phyloP scores from a whole-genome alignment of 2,888 invertebrate genomes.

The Ophion slaviceki region DNA sequence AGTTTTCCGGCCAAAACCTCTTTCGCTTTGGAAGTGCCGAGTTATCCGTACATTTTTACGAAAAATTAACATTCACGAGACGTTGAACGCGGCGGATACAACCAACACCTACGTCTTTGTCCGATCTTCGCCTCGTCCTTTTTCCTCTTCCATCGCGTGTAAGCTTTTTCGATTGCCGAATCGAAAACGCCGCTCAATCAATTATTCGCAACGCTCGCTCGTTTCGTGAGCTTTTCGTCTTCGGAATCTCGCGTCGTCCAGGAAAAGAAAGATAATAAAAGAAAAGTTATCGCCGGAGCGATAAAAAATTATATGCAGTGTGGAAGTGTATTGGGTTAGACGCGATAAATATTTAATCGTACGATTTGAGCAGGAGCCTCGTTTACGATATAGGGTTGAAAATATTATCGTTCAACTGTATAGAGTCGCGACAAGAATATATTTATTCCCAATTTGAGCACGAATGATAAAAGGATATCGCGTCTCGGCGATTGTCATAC shows the following conservation, averaged over 20 bases:
- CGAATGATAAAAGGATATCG: slow-evolving; percentile 67
- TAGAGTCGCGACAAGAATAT: slow-evolving; percentile 34
- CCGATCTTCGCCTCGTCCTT: neutral
- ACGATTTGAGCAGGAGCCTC: neutral
- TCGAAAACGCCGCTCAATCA: slow-evolving; percentile 77
- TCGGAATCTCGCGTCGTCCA: neutral
- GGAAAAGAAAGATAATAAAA: neutral
- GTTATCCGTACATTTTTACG: neutral
- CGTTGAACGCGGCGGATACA: slow-evolving; percentile 17
- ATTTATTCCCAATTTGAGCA: slow-evolving; percentile 49
- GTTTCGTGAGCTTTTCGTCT: slow-evolving; percentile 44
- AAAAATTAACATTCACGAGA: slow-evolving; percentile 38
- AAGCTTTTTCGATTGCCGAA: slow-evolving; percentile 76
- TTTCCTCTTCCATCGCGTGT: neutral
- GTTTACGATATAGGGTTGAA: neutral
- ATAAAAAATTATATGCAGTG: neutral
- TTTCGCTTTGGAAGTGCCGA: neutral
- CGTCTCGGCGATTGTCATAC: slow-evolving; percentile 64
- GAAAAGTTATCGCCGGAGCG: neutral
- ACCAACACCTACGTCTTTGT: slow-evolving; percentile 14
- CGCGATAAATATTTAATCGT: neutral
- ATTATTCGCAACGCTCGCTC: slow-evolving; percentile 77
- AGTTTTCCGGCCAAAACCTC: neutral
- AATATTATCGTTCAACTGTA: neutral
- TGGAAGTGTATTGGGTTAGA: slow-evolving; percentile 1